These are phyloP conservation scores for Murina feae DNA, from an alignment of 2,113 vertebrate genomes.

Conservation along the genomic window DNA sequence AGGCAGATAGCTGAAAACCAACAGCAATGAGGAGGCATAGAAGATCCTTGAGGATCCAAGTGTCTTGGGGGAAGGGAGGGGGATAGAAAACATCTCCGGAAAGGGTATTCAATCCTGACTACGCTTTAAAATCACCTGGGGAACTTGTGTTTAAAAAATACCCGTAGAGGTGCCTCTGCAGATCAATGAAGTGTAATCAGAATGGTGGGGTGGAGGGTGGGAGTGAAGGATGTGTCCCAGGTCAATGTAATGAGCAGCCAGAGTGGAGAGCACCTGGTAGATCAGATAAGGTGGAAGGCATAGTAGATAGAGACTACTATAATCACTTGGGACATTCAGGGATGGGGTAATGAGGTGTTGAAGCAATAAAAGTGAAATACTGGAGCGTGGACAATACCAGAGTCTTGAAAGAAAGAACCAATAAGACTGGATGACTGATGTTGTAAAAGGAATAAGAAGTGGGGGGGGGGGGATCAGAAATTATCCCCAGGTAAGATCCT, in stretches of 20 bases:
- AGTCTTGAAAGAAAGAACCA: background rate
- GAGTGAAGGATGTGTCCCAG: rapidly evolving
- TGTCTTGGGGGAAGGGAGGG: background rate
- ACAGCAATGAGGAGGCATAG: background rate
- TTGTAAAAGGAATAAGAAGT: background rate
- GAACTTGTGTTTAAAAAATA: background rate
- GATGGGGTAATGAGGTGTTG: background rate
- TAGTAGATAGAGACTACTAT: background rate
- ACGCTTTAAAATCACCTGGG: background rate
- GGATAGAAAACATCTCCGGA: background rate
- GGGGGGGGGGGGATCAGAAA: background rate
- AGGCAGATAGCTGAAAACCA: background rate
- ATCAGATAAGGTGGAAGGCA: background rate
- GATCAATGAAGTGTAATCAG: background rate
- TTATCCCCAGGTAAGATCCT: background rate
- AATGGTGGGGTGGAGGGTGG: rapidly evolving
- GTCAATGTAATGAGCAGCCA: background rate
- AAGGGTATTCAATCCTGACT: background rate
- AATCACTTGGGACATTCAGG: background rate
- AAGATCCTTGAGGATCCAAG: background rate
- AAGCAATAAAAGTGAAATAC: background rate
- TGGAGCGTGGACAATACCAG: background rate
- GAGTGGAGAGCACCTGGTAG: background rate
- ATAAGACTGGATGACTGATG: background rate
- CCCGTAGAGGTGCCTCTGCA: background rate